Evolutionary conservation across 2,888 invertebrate genomes (phyloP).

Genomic region (Drosophila fungiperda): DNA sequence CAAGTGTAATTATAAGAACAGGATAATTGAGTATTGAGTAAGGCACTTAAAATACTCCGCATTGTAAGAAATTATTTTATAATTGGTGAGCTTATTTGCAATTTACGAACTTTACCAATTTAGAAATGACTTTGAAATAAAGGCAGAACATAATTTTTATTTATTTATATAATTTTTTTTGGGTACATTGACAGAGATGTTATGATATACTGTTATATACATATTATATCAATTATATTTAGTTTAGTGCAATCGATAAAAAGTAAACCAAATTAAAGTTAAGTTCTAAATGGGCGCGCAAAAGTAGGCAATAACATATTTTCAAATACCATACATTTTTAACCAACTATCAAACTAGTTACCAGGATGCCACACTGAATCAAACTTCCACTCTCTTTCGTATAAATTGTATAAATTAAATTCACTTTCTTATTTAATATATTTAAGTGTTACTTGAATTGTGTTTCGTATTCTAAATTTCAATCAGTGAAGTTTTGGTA

Average conservation of each 20-base stretch:
- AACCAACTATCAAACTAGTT: not conserved
- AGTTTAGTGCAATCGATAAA: not conserved
- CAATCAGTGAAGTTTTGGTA: not conserved
- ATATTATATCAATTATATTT: not conserved
- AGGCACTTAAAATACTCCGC: not conserved
- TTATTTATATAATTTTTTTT: not conserved
- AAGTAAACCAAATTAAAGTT: not conserved
- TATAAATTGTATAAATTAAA: not conserved
- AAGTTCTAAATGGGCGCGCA: not conserved
- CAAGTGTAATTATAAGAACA: not conserved
- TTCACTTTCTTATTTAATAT: not conserved
- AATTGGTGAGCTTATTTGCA: not conserved
- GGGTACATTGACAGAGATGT: not conserved
- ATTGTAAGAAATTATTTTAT: not conserved
- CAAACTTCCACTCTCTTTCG: not conserved
- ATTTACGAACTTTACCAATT: not conserved
- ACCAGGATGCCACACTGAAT: not conserved
- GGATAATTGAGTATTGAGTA: not conserved
- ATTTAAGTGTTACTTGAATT: not conserved
- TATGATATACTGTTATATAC: not conserved
- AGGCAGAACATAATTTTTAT: not conserved
- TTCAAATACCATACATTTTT: not conserved
- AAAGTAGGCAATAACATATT: slow-evolving; percentile 27
- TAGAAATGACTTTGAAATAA: not conserved
- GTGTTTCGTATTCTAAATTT: not conserved